Percentiles rank a stretch among this genome's conserved stretches.
These are phyloP conservation scores for Zaprionus vittiger DNA, from an alignment of 1,140 invertebrate species.

Conservation along the genomic window DNA sequence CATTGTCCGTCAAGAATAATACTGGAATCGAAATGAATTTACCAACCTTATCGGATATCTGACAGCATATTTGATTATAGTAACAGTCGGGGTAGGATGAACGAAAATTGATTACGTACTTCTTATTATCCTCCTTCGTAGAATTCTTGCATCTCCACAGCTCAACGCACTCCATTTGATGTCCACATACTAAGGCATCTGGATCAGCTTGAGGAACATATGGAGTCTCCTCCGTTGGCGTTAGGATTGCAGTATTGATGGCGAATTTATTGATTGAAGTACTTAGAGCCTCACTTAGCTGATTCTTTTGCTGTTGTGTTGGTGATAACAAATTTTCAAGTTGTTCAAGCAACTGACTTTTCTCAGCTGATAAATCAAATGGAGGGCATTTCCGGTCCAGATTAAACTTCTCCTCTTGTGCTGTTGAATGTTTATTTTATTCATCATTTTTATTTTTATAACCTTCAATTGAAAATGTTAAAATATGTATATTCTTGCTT, in stretches of 20 bases:
- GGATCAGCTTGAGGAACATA: neutral
- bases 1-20: neutral
- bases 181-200: neutral
- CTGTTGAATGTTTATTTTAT: no score
- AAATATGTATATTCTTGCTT: no score
- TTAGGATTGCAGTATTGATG: neutral
- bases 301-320: neutral
- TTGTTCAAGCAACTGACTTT: neutral
- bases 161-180: conserved; percentile 18
- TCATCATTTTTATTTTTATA: no score
- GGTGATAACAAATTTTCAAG: conserved; percentile 1
- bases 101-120: neutral
- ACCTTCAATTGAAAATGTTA: no score
- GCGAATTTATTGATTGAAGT: neutral
- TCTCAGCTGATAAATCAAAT: conserved; percentile 1
- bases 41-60: conserved; percentile 24
- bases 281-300: neutral
- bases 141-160: conserved; percentile 14
- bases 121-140: neutral
- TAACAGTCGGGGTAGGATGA: neutral
- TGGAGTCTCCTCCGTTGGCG: neutral
- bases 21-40: no score
- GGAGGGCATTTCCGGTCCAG: neutral
- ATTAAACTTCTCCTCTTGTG: neutral
- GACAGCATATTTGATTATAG: conserved; percentile 20